These are phyloP conservation scores for Lissonota sp. DNA, from an alignment of 2,888 invertebrate species.

Conservation along the genomic window DNA sequence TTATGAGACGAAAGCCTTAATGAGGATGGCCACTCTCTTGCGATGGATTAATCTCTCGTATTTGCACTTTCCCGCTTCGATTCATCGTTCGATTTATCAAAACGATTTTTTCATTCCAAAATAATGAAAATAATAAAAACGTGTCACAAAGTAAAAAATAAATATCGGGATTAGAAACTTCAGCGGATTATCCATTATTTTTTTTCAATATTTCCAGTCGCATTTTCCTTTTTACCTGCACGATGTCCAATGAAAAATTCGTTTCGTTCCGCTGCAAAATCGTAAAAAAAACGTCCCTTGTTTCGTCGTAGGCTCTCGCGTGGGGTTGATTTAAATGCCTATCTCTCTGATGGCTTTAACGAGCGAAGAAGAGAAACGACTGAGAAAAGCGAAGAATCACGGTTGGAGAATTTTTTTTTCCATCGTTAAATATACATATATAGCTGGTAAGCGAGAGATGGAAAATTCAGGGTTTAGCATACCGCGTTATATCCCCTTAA, in stretches of 20 bases:
- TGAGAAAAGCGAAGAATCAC: conserved; percentile 50
- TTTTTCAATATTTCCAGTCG: too few relatives aligned
- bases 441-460: conserved; percentile 6
- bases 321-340: conserved; percentile 35
- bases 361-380: conserved; percentile 48
- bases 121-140: too few relatives aligned
- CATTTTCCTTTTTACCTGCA: not conserved
- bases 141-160: too few relatives aligned
- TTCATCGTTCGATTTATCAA: conserved; percentile 17
- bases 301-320: conserved; percentile 8
- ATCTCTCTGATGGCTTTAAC: conserved; percentile 41
- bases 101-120: not conserved
- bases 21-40: conserved; percentile 72
- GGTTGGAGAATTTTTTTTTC: conserved; percentile 17
- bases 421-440: conserved; percentile 46
- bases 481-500: conserved; percentile 21
- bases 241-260: conserved; percentile 15
- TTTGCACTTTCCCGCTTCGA: conserved; percentile 42
- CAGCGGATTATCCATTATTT: too few relatives aligned
- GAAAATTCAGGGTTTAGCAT: conserved; percentile 4
- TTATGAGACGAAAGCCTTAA: conserved; percentile 75
- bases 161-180: too few relatives aligned
- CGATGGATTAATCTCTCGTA: conserved; percentile 31
- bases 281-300: conserved; percentile 17
- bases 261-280: conserved; percentile 1